Percentiles rank a stretch among this genome's conserved stretches.
These are phyloP conservation scores for Ypsolopha sequella DNA, from an alignment of 2,888 invertebrate species.

Conservation along the genomic window DNA sequence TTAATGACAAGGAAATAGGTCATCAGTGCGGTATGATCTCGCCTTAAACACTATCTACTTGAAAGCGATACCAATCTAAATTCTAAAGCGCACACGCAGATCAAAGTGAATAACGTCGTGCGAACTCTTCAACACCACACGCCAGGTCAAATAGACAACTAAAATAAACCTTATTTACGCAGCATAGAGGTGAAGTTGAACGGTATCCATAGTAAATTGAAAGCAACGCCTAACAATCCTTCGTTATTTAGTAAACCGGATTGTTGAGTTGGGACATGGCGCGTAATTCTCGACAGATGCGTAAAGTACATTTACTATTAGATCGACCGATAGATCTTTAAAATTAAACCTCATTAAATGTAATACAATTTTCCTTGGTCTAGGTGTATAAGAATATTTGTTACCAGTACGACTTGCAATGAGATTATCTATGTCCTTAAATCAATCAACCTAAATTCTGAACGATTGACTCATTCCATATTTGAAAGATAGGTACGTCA, in stretches of 20 bases:
- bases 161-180: too few relatives aligned
- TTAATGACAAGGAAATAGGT: too few relatives aligned
- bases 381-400: too few relatives aligned
- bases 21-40: not conserved
- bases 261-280: not conserved
- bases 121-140: slow-evolving; percentile 21
- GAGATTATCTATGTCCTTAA: too few relatives aligned
- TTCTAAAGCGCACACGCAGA: slow-evolving; percentile 15
- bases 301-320: not conserved
- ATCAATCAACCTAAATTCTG: too few relatives aligned
- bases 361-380: not conserved
- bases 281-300: not conserved
- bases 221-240: slow-evolving; percentile 27
- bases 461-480: too few relatives aligned
- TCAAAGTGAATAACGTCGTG: slow-evolving; percentile 31
- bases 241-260: slow-evolving; percentile 13
- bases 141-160: too few relatives aligned
- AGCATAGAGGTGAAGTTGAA: too few relatives aligned
- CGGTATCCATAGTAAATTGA: not conserved
- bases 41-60: slow-evolving; percentile 9
- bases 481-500: too few relatives aligned
- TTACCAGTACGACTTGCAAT: too few relatives aligned
- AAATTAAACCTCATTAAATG: not conserved
- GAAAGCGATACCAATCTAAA: slow-evolving; percentile 18
- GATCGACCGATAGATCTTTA: not conserved